These are phyloP conservation scores for Pyrgilauda ruficollis DNA, from an alignment of 2,113 vertebrate genomes.

Conservation along the genomic window DNA sequence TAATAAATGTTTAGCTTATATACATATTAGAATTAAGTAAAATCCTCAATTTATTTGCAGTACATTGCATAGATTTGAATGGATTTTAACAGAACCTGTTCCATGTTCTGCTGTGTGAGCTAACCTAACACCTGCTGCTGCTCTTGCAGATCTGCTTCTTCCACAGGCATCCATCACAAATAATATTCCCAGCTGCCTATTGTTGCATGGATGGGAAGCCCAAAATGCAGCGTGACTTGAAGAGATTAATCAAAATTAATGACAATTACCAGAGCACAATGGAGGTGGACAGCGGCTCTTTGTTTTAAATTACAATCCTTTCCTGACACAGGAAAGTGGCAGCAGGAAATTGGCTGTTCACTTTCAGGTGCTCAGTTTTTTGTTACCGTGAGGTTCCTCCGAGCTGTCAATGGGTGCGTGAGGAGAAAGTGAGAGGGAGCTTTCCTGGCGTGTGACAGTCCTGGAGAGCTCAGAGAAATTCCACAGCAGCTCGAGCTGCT, in stretches of 20 bases:
- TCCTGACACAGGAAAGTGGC: not conserved
- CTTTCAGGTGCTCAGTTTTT: not conserved
- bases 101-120: not conserved
- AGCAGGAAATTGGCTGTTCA: not conserved
- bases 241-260: not conserved
- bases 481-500: not conserved
- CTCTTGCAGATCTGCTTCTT: not conserved
- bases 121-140: not conserved
- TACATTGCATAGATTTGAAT: not conserved
- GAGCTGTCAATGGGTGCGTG: not conserved
- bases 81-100: not conserved
- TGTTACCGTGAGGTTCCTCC: accelerated
- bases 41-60: not conserved
- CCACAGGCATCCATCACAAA: not conserved
- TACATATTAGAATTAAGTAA: not conserved
- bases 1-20: not conserved
- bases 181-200: not conserved
- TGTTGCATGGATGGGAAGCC: not conserved
- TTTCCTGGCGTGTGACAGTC: not conserved
- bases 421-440: not conserved
- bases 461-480: not conserved
- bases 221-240: not conserved
- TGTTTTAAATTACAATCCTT: not conserved
- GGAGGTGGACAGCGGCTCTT: not conserved
- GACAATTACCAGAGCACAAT: not conserved